Evolutionary conservation across 2,113 vertebrate genomes (phyloP).

Genomic region (Proterorhinus semilunaris): DNA sequence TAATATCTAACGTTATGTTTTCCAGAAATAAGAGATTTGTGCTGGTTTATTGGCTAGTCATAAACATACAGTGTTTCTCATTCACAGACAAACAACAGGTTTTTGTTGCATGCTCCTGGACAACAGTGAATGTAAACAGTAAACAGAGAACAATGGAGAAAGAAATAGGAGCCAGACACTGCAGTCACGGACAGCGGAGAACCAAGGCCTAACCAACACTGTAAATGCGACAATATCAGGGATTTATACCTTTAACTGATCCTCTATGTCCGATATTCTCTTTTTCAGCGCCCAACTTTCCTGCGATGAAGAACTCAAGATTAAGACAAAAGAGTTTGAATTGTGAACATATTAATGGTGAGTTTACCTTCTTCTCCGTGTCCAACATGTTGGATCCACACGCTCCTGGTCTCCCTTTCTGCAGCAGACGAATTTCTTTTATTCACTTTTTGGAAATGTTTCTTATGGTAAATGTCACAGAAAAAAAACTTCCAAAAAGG

Average conservation of each 20-base stretch:
- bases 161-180: constrained; percentile 38
- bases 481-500: background rate
- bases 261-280: constrained; percentile 71
- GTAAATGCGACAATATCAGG: constrained; percentile 1
- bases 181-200: constrained; percentile 15
- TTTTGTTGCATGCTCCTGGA: constrained; percentile 50
- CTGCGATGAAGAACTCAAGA: constrained; percentile 33
- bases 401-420: constrained; percentile 69
- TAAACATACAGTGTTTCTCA: constrained; percentile 11
- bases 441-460: background rate
- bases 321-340: background rate
- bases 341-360: background rate
- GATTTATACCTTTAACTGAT: constrained; percentile 67
- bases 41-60: background rate
- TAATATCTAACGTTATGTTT: too few relatives aligned
- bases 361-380: constrained; percentile 85
- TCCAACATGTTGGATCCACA: constrained; percentile 83
- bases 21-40: background rate
- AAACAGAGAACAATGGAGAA: constrained; percentile 57
- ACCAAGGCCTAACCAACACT: constrained; percentile 30
- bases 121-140: constrained; percentile 42
- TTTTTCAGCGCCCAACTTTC: constrained; percentile 64
- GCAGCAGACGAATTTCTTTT: constrained; percentile 56
- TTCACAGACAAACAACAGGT: constrained; percentile 47
- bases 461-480: constrained; percentile 16